Base-by-base conservation (phyloP, 1,140 invertebrate species). In the Brachionus plicatilis region DNA sequence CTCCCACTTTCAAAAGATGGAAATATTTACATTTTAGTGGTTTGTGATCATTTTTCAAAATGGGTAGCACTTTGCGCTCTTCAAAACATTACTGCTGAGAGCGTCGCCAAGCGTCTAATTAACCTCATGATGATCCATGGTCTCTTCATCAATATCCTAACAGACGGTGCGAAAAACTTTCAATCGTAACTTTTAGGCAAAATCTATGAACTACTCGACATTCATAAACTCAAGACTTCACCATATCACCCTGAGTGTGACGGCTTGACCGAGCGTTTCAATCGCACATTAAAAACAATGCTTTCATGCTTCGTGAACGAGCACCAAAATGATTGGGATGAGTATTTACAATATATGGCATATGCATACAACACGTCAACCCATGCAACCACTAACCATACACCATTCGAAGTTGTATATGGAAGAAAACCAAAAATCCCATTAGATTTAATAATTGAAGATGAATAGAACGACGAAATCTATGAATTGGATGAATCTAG, bases 31-130 rank as follows among this genome's bases (percentile, higher is more conserved):
- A 87, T 90, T 11, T 45, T 90, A 11, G 88, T 89, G 3, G 68
- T 88, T 20, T 84, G 85, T 70, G 88, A 89, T 85, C 83, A 86
- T 85, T 91, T 90, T 83, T 90, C 87, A 8, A 91, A 89, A 83
- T 90, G 87, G 86, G 83, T 87, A 2, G 88, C 90, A 85, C 86
- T 85, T 20, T 87, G 87, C 70, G 82, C 86, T 12, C 20, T 86
- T 14, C 29, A 24, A 17, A 68, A 85, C 33, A 24, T 29, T 3
- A 83, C 37, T 14, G 84, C 84, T 20, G 47, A 27, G 4, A 83
- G 20, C 41, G 66, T 85, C 1, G 85, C 85, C n/a, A 12, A 82
- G 5, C 20, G 56, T n/a, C 12, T 85, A 29, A 41, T 85, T 43
- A 43, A 43, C 4, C 20, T 76, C 43, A 76, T 76, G 72, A 76